A percentile compares a stretch with the other conserved stretches of the same genome.
phyloP scores from a whole-genome alignment of 35 echinoderm and acorn worm species.

The Eucidaris tribuloides region DNA sequence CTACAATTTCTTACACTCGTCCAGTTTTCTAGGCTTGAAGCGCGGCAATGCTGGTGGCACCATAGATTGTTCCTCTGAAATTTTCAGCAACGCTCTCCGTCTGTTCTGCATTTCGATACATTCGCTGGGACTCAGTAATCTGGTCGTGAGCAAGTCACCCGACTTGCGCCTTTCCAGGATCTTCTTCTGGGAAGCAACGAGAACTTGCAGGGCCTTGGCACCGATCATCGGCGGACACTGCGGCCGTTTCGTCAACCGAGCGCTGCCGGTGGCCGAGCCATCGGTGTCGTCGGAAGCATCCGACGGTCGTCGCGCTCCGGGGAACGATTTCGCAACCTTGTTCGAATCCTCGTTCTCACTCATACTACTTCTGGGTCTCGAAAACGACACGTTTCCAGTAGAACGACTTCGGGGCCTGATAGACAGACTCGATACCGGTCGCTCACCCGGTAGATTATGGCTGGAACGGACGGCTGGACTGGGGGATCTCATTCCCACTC shows the following conservation, averaged over 20 bases:
- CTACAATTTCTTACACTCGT: too few relatives aligned
- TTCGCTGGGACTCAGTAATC: conserved; percentile 32
- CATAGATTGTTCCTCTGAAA: background rate
- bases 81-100: conserved; percentile 22
- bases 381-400: too few relatives aligned
- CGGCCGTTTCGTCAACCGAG: background rate
- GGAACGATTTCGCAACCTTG: background rate
- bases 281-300: background rate
- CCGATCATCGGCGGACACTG: background rate
- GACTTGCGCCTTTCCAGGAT: conserved; percentile 47
- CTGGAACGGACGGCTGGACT: too few relatives aligned
- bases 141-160: conserved; percentile 5
- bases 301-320: background rate
- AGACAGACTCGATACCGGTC: too few relatives aligned
- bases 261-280: background rate
- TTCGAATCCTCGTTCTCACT: background rate
- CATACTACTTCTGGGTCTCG: background rate
- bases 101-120: conserved; percentile 66
- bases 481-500: too few relatives aligned
- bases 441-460: too few relatives aligned
- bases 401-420: too few relatives aligned
- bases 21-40: too few relatives aligned
- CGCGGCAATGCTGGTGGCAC: background rate
- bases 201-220: conserved; percentile 37
- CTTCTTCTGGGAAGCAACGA: conserved; percentile 59